Percentiles rank a stretch among this genome's conserved stretches.
Conservation (phyloP, 2,888 invertebrate genomes). For the Diaprepes abbreviatus region DNA sequence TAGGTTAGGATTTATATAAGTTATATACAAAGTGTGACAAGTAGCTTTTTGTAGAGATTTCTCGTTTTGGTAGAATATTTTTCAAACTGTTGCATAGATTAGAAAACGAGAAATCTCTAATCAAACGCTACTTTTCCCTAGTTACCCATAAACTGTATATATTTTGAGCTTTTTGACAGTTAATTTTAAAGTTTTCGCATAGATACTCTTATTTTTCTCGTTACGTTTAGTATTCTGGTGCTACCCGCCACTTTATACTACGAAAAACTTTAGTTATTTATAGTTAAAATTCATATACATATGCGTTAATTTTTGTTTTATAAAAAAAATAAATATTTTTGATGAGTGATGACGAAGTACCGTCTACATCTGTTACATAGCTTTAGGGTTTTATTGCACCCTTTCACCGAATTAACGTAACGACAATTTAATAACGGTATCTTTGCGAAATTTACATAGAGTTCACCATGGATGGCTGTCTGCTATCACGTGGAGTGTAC, state of each 20-base stretch:
- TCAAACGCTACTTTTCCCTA: constrained; percentile 8
- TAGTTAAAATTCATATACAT: too few species aligned
- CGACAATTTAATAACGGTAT: background rate
- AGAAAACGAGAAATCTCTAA: background rate
- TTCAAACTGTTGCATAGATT: background rate
- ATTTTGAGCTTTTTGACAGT: constrained; percentile 28
- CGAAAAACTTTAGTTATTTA: too few species aligned
- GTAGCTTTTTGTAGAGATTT: constrained; percentile 14
- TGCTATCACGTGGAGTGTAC: constrained; percentile 27
- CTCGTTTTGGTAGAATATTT: background rate
- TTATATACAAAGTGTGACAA: constrained; percentile 14
- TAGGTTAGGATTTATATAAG: constrained; percentile 27
- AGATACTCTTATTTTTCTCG: background rate
- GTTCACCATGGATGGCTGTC: constrained; percentile 37
- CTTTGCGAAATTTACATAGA: constrained; percentile 21
- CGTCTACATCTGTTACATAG: background rate
- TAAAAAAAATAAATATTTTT: background rate
- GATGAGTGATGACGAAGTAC: background rate
- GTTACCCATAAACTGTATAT: constrained; percentile 31
- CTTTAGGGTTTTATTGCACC: background rate
- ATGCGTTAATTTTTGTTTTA: too few species aligned
- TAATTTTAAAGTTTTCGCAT: constrained; percentile 23
- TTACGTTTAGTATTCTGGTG: background rate
- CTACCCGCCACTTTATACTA: too few species aligned
- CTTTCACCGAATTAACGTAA: background rate